phyloP scores from a whole-genome alignment of 1,140 invertebrate genomes.

The Laupala kohalensis region DNA sequence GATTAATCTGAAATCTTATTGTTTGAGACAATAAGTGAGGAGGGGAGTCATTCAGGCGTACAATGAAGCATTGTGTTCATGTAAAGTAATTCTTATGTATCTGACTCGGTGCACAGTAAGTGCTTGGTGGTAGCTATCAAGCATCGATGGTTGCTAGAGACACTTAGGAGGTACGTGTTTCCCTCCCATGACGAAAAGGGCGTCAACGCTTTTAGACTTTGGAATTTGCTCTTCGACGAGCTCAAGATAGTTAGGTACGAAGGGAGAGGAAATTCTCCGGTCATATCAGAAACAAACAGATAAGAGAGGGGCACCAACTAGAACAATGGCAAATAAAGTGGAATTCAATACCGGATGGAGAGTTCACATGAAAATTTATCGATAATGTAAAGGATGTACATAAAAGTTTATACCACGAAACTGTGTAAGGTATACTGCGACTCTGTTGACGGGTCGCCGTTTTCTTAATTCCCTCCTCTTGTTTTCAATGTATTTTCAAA shows the following conservation, averaged over 20 bases:
- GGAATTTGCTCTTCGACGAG: too few species aligned
- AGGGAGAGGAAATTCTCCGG: too few species aligned
- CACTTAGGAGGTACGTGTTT: neutral
- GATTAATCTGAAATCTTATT: neutral
- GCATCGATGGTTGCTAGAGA: neutral
- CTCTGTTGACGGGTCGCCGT: too few species aligned
- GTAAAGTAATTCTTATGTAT: neutral
- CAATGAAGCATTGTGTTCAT: neutral
- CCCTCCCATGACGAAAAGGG: neutral
- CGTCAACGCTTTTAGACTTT: neutral
- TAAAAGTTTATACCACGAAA: too few species aligned
- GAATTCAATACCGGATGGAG: neutral
- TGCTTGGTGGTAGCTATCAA: neutral
- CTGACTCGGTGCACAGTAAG: neutral
- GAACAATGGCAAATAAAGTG: neutral
- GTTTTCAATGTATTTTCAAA: too few species aligned
- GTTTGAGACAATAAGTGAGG: neutral
- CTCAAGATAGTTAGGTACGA: too few species aligned
- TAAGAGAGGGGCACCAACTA: too few species aligned
- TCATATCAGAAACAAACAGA: too few species aligned
- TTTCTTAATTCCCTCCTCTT: too few species aligned
- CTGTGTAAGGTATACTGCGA: too few species aligned
- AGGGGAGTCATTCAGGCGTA: neutral
- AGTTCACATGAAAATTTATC: too few species aligned
- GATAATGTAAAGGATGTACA: too few species aligned